Conservation (phyloP, 2,888 invertebrate genomes). For the Erebia ligea region DNA sequence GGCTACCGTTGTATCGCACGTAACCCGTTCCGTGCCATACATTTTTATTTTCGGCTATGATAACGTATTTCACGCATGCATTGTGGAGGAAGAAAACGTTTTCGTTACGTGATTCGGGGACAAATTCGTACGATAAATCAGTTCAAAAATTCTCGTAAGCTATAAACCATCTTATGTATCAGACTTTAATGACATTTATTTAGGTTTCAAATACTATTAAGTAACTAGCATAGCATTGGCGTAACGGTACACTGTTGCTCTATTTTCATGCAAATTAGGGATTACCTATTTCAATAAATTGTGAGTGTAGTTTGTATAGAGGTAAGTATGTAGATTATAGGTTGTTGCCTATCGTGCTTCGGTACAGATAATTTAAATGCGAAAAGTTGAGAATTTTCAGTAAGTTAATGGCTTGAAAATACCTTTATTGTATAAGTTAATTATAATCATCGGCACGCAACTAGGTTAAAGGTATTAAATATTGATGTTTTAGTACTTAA, state of each 20-base stretch:
- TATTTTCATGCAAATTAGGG: background rate
- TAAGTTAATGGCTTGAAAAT: too few species aligned
- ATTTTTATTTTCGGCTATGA: slow-evolving; percentile 37
- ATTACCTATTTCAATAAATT: background rate
- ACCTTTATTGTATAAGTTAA: too few species aligned
- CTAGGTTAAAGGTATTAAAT: too few species aligned
- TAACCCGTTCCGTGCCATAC: slow-evolving; percentile 31
- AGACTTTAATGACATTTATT: slow-evolving; percentile 15
- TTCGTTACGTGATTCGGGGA: slow-evolving; percentile 32
- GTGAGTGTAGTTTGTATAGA: too few species aligned
- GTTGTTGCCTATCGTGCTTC: too few species aligned
- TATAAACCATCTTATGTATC: background rate
- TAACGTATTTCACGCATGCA: slow-evolving; percentile 38
- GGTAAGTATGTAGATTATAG: too few species aligned
- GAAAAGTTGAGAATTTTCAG: too few species aligned
- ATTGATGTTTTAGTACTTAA: too few species aligned
- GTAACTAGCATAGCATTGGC: background rate
- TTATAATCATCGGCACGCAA: too few species aligned
- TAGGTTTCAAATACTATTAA: background rate
- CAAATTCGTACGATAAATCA: slow-evolving; percentile 19
- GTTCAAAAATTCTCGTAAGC: background rate
- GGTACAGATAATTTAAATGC: too few species aligned
- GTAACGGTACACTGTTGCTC: background rate
- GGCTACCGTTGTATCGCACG: slow-evolving; percentile 30
- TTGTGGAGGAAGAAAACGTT: slow-evolving; percentile 35